Evolutionary conservation across 2,888 invertebrate genomes (phyloP).

Genomic region (Megamerina dolium): DNA sequence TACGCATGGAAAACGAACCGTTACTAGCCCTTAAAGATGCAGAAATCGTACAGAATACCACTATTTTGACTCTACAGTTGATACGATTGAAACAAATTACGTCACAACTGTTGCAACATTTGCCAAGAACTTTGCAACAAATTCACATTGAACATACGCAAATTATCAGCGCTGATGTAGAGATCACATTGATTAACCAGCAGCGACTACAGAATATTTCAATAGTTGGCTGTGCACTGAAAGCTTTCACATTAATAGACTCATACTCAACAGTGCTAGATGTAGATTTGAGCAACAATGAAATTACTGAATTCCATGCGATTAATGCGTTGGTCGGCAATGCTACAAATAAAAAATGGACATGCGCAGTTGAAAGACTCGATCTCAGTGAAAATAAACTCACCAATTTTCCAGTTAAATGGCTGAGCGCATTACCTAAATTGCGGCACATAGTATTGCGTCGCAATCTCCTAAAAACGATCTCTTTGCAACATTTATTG

Average conservation of each 20-base stretch:
- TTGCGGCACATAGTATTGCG: slow-evolving; percentile 28
- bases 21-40: slow-evolving; percentile 23
- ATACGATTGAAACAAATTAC: slow-evolving; percentile 24
- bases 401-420: slow-evolving; percentile 24
- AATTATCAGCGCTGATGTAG: slow-evolving; percentile 22
- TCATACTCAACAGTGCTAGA: slow-evolving; percentile 13
- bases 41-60: slow-evolving; percentile 19
- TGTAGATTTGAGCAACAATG: slow-evolving; percentile 39
- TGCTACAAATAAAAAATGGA: background rate
- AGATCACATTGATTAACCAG: slow-evolving; percentile 21
- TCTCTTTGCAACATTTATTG: slow-evolving; percentile 26
- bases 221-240: slow-evolving; percentile 30
- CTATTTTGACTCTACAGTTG: slow-evolving; percentile 21
- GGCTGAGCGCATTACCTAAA: slow-evolving; percentile 27
- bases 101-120: slow-evolving; percentile 21
- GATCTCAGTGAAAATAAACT: slow-evolving; percentile 40
- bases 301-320: slow-evolving; percentile 25
- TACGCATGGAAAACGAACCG: slow-evolving; percentile 27
- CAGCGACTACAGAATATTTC: slow-evolving; percentile 27
- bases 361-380: slow-evolving; percentile 20
- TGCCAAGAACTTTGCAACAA: slow-evolving; percentile 30
- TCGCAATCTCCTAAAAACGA: slow-evolving; percentile 26
- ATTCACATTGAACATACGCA: slow-evolving; percentile 25
- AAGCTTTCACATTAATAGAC: slow-evolving; percentile 22
- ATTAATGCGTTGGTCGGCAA: background rate